phyloP scores from a whole-genome alignment of 2,113 vertebrate species.

The Malurus elegans region DNA sequence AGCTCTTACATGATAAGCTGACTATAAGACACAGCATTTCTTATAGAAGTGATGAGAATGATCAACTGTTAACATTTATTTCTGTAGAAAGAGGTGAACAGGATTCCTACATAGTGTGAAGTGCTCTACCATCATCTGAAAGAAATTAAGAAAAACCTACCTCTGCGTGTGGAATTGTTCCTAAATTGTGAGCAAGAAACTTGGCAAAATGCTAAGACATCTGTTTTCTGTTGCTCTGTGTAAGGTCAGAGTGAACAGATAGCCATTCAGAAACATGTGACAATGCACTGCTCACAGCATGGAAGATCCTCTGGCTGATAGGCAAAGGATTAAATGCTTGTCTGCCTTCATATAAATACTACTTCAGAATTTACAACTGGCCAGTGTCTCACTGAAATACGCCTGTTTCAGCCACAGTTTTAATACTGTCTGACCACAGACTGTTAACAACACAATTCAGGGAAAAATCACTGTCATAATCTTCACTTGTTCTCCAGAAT shows the following conservation, averaged over 20 bases:
- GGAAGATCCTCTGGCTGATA: conserved; percentile 62
- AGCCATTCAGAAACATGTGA: conserved; percentile 72
- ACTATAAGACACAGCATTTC: conserved; percentile 55
- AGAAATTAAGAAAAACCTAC: conserved; percentile 78
- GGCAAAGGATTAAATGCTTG: conserved; percentile 51
- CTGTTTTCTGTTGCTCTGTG: conserved; percentile 77
- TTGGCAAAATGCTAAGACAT: conserved; percentile 78
- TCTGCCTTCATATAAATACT: conserved; percentile 56
- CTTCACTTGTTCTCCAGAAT: neutral
- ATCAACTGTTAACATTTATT: conserved; percentile 34
- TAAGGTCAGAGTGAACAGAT: conserved; percentile 75
- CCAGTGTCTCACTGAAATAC: conserved; percentile 19
- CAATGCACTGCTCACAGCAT: conserved; percentile 55
- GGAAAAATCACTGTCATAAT: neutral
- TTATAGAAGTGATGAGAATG: conserved; percentile 5
- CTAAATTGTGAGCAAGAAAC: conserved; percentile 72
- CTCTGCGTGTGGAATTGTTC: conserved; percentile 76
- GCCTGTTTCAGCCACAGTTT: conserved; percentile 3
- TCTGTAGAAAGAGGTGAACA: conserved; percentile 42
- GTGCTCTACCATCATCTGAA: conserved; percentile 73
- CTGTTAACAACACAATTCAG: neutral
- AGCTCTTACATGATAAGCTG: conserved; percentile 33
- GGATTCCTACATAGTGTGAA: conserved; percentile 29
- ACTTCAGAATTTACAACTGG: conserved; percentile 24
- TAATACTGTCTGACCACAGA: neutral